These are phyloP conservation scores for Protobothrops mucrosquamatus DNA, from an alignment of 2,113 vertebrate genomes.

Conservation along the genomic window DNA sequence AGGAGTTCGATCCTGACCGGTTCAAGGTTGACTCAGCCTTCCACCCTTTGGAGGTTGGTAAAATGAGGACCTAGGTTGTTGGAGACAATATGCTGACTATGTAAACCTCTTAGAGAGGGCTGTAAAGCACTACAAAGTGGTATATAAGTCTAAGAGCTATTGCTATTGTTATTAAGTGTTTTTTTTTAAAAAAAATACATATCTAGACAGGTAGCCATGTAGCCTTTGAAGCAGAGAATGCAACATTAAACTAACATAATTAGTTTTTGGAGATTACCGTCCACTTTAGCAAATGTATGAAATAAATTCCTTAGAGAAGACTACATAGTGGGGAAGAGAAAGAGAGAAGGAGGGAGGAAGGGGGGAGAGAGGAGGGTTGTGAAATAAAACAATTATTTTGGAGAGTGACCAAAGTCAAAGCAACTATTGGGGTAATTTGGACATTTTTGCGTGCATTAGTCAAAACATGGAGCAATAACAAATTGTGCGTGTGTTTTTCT, in stretches of 20 bases:
- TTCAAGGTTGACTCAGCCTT: no score
- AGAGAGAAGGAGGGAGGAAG: rapidly evolving
- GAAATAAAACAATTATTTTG: neutral
- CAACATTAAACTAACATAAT: neutral
- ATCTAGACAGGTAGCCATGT: neutral
- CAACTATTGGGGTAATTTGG: neutral
- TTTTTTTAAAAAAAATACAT: no score
- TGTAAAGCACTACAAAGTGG: no score
- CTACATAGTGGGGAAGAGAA: neutral
- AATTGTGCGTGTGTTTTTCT: no score
- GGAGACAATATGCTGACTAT: no score
- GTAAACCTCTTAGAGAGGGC: no score
- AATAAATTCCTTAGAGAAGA: neutral
- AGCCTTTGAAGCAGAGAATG: neutral
- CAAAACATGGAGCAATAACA: neutral
- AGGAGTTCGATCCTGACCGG: no score
- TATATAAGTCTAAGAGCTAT: no score
- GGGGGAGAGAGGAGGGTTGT: neutral
- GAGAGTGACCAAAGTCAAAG: neutral
- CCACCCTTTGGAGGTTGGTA: no score
- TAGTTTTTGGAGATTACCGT: neutral
- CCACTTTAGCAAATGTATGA: neutral
- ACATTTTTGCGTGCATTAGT: neutral
- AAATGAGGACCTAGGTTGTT: no score
- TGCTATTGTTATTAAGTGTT: no score